Percentiles rank a stretch among this genome's conserved stretches.
These are phyloP conservation scores for Nomada flava DNA, from an alignment of 2,888 invertebrate genomes.

Conservation along the genomic window DNA sequence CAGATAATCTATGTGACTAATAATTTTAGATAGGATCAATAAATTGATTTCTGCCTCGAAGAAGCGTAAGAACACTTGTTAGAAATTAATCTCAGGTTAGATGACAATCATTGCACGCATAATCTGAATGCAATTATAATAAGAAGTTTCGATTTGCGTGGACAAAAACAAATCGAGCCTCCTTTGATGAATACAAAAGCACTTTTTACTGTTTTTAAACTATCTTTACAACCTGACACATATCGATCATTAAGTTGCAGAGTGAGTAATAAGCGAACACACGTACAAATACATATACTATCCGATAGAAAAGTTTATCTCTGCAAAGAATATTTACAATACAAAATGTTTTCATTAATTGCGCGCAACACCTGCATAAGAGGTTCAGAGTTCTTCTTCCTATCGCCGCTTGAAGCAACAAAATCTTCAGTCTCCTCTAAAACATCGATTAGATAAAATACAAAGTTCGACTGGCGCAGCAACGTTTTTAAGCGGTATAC, in stretches of 20 bases:
- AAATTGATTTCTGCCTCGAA: too few species aligned
- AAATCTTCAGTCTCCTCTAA: background rate
- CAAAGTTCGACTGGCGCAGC: too few species aligned
- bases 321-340: background rate
- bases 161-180: background rate
- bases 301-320: constrained; percentile 6
- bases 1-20: too few species aligned
- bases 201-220: background rate
- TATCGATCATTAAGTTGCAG: background rate
- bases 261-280: constrained; percentile 7
- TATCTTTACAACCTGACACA: background rate
- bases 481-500: too few species aligned
- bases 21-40: too few species aligned
- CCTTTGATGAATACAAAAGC: background rate
- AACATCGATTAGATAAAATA: background rate
- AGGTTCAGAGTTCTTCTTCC: constrained; percentile 5
- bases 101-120: too few species aligned
- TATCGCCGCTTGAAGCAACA: constrained; percentile 4
- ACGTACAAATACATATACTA: background rate
- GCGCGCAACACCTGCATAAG: constrained; percentile 17
- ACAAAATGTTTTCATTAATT: constrained; percentile 31
- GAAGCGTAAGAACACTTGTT: too few species aligned
- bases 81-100: too few species aligned
- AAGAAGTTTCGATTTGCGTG: too few species aligned
- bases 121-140: too few species aligned